Base-by-base conservation (phyloP, 35 echinoderm and acorn worm species). In the Ophiothrix spiculata region DNA sequence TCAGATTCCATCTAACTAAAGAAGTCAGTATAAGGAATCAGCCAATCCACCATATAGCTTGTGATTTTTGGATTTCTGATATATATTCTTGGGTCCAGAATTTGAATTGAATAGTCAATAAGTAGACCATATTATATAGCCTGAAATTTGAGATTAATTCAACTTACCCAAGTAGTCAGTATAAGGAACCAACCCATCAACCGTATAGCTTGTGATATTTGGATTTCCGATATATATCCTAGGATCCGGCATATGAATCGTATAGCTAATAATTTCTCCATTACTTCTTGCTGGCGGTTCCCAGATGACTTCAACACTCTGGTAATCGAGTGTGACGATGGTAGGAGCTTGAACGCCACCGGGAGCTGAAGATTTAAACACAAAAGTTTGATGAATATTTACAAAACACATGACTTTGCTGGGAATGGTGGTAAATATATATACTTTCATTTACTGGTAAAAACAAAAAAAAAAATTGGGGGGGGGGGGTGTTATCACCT, bases 191-290 rank as follows among this genome's bases (percentile, higher is more conserved):
- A 98, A 86, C 64, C 86, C 84, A 31, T 85, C 77, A 17, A 98
- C 95, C 12, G 82, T 37, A 34, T 91, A 88, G 0, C 81, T 74
- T 38, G 95, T 98, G 33, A 86, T 40, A 73, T 90, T 94, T 32
- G 83, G 84, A 38, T 93, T 86, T 29, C 74, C 88, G 31, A 98
- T 35, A 32, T 88, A 88, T 34, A 98, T 88, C n/a, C 89, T 75
- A 28, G 95, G 95, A 35, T 98, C 84, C 0, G 95, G 95, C 91
- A 98, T 91, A 56, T 88, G 86, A 80, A 98, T 94, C 32, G 95
- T 94, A 77, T 98, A 98, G 82, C 95, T 98, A 13, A 93, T 79
- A 76, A 98, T 85, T 40, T 91, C 78, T 69, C 95, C 95, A 75
- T 98, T 99, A 60, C 79, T 82, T 46, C 86, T 84, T 0, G 86